Evolutionary conservation across 2,797 vertebrate species (phyloP).

Genomic region (Chaenodraco wilsoni): DNA sequence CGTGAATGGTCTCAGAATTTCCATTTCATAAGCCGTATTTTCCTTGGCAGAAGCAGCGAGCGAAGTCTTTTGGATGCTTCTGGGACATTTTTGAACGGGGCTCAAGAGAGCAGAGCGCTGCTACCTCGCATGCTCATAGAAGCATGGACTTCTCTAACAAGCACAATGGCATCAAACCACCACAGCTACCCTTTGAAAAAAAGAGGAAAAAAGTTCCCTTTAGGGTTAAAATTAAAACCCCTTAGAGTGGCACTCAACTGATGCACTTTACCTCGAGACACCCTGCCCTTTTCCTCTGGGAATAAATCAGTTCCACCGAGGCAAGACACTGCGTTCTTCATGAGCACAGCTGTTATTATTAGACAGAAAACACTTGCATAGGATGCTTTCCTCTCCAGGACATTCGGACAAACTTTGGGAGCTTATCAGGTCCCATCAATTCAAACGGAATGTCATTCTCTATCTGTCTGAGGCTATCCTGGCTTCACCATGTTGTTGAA

Average conservation of each 20-base stretch:
- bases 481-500: constrained; percentile 16
- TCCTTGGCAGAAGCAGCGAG: constrained; percentile 79
- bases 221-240: constrained; percentile 56
- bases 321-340: constrained; percentile 51
- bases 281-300: constrained; percentile 49
- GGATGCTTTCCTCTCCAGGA: constrained; percentile 50
- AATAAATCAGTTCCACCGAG: constrained; percentile 57
- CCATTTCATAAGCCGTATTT: constrained; percentile 85
- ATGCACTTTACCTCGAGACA: constrained; percentile 73
- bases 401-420: constrained; percentile 28
- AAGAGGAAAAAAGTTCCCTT: constrained; percentile 35
- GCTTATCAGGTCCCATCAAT: constrained; percentile 46
- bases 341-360: constrained; percentile 68
- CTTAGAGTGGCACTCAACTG: constrained; percentile 70
- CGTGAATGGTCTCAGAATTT: constrained; percentile 87
- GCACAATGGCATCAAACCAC: constrained; percentile 59
- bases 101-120: constrained; percentile 73
- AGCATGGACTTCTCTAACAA: constrained; percentile 46
- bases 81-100: constrained; percentile 78
- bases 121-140: constrained; percentile 56
- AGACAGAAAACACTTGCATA: constrained; percentile 44
- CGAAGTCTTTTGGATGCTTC: constrained; percentile 80
- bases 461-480: constrained; percentile 27
- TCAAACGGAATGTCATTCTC: constrained; percentile 34
- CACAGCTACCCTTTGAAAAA: constrained; percentile 25